A percentile compares a stretch with the other conserved stretches of the same genome.
These are phyloP conservation scores for Eristalis intricaria DNA, from an alignment of 2,888 invertebrate species.

Conservation along the genomic window DNA sequence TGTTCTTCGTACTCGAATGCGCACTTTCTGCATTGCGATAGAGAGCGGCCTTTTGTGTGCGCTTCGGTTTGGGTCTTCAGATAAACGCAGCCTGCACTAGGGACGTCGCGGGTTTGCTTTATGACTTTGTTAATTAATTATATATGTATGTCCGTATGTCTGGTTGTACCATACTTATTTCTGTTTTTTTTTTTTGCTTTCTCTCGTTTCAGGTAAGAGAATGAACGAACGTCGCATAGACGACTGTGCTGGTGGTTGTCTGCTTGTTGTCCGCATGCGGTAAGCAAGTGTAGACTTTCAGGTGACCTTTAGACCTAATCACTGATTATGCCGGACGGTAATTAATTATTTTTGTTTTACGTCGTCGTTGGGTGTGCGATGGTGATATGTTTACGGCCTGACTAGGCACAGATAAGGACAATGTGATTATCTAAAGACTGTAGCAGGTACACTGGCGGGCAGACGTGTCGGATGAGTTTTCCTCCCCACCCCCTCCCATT, in stretches of 20 bases:
- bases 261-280: neutral
- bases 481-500: too few relatives aligned
- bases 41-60: conserved; percentile 26
- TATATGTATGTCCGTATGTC: neutral
- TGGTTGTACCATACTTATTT: neutral
- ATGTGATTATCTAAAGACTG: neutral
- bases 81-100: neutral
- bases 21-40: conserved; percentile 58
- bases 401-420: conserved; percentile 22
- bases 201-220: conserved; percentile 40
- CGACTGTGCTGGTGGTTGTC: neutral
- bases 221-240: too few relatives aligned
- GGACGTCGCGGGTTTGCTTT: neutral
- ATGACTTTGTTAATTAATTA: conserved; percentile 6
- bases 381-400: neutral
- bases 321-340: conserved; percentile 17
- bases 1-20: conserved; percentile 46
- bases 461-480: neutral
- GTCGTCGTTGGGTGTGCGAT: neutral
- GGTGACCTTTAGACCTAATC: conserved; percentile 14
- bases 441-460: neutral
- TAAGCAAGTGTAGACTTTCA: conserved; percentile 1
- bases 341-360: conserved; percentile 21
- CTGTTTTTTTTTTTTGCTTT: conserved; percentile 1
- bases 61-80: neutral